Evolutionary conservation across 1,140 invertebrate genomes (phyloP).

Genomic region (Oryctes rhinoceros): DNA sequence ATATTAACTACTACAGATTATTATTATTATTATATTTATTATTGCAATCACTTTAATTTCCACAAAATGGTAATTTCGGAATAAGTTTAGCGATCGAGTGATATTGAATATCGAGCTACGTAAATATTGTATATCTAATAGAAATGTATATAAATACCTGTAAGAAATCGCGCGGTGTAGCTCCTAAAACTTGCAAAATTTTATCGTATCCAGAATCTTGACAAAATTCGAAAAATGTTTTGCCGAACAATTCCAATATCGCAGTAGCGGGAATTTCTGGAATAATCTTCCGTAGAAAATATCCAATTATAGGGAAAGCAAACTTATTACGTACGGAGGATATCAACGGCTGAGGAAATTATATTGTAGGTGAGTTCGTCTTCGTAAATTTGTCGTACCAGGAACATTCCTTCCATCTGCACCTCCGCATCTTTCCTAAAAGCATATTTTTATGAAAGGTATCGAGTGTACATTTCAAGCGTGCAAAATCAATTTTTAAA

Average conservation of each 20-base stretch:
- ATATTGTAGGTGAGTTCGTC: conserved; percentile 95
- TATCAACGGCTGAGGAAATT: conserved; percentile 88
- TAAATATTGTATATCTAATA: too few relatives aligned
- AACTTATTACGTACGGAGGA: not conserved
- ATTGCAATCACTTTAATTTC: too few relatives aligned
- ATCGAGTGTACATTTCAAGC: too few relatives aligned
- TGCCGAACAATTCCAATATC: conserved; percentile 92
- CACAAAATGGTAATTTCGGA: too few relatives aligned
- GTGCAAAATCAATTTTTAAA: too few relatives aligned
- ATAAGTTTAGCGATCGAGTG: too few relatives aligned
- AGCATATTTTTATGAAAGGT: not conserved
- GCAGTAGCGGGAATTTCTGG: conserved; percentile 89
- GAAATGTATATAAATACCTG: conserved; percentile 68
- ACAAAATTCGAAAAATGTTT: conserved; percentile 71
- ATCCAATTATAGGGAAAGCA: not conserved
- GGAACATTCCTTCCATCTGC: conserved; percentile 93
- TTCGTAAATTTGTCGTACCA: conserved; percentile 93
- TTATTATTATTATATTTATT: too few relatives aligned
- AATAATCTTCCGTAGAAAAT: conserved; percentile 72
- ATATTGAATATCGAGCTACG: too few relatives aligned
- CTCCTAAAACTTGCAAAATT: conserved; percentile 90
- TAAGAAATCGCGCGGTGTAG: conserved; percentile 90
- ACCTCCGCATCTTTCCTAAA: conserved; percentile 89
- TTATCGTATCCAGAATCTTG: conserved; percentile 94
- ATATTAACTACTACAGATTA: too few relatives aligned